Percentiles rank a stretch among this genome's conserved stretches.
phyloP scores from a whole-genome alignment of 2,888 invertebrate genomes.

The Archips xylosteana region DNA sequence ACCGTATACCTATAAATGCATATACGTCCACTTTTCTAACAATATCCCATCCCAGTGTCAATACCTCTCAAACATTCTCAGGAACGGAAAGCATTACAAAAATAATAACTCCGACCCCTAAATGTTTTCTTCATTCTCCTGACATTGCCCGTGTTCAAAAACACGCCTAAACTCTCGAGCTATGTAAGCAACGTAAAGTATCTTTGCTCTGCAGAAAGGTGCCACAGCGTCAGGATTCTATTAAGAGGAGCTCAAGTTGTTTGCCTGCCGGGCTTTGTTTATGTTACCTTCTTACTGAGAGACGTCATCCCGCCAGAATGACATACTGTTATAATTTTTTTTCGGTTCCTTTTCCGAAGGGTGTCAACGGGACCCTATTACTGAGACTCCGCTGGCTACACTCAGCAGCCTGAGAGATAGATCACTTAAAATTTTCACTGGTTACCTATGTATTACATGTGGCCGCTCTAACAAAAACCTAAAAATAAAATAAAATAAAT shows the following conservation, averaged over 20 bases:
- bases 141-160: slow-evolving; percentile 50
- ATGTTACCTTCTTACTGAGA: slow-evolving; percentile 70
- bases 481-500: too few species aligned
- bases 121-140: slow-evolving; percentile 50
- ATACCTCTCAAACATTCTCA: background rate
- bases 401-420: too few species aligned
- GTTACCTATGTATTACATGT: too few species aligned
- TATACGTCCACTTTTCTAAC: slow-evolving; percentile 37
- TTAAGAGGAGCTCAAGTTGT: slow-evolving; percentile 74
- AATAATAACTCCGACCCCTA: slow-evolving; percentile 43
- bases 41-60: slow-evolving; percentile 52
- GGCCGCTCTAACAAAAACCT: too few species aligned
- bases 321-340: slow-evolving; percentile 68
- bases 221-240: slow-evolving; percentile 71
- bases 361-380: too few species aligned
- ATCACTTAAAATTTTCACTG: too few species aligned
- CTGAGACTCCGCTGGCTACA: too few species aligned
- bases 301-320: slow-evolving; percentile 56
- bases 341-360: too few species aligned
- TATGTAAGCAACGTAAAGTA: slow-evolving; percentile 59
- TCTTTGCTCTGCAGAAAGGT: slow-evolving; percentile 65
- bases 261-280: slow-evolving; percentile 68
- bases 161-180: slow-evolving; percentile 44
- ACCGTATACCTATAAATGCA: background rate
- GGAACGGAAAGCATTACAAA: slow-evolving; percentile 20